Evolutionary conservation across 2,888 invertebrate species (phyloP), one percentile per base, ranked within the genome.

Genomic region (Amblyjoppa fuscipennis): DNA sequence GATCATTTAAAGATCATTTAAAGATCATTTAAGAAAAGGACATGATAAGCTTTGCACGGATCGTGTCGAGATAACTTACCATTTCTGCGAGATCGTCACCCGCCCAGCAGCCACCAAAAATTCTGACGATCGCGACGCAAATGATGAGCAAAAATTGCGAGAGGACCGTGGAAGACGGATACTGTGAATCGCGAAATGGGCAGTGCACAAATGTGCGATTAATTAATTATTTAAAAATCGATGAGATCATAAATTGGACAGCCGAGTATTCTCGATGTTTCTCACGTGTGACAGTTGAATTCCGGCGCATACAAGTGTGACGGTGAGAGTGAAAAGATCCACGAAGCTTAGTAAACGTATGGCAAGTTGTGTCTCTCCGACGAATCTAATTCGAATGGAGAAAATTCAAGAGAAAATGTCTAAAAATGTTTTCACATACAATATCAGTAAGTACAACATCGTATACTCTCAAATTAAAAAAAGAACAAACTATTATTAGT

Each of bases 61-160:
- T 38, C 0, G 38, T 74, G 7, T 56, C 2, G 3, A 11, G 28
- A 28, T 34, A 68, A 76, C 87, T 83, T 82, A 92, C 92, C 83
- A 87, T 89, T 70, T 89, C 90, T 38, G 88, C 88, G 16, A 92
- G 87, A 80, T 92, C 90, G 74, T 92, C 90, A 2, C 92, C 92
- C 3, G 91, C 90, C 88, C 90, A 90, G 3, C 90, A 85, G 41
- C 76, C 90, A 9, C 90, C 81, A 34, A 88, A 91, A 2, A 92
- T 81, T 45, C 88, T 89, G 5, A 88, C 61, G 34, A 88, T 88
- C 5, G 90, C 89, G n/a, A 80, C 85, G 25, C 88, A n/a, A 5
- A 89, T 78, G 87, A 91, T 84, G 13, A 88, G 78, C 25, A 90
- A 61, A 31, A 90, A 91, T 79, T 89, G 88, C 5, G 88, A 85